phyloP scores from a whole-genome alignment of 2,113 vertebrate genomes.

The Hippotragus niger region DNA sequence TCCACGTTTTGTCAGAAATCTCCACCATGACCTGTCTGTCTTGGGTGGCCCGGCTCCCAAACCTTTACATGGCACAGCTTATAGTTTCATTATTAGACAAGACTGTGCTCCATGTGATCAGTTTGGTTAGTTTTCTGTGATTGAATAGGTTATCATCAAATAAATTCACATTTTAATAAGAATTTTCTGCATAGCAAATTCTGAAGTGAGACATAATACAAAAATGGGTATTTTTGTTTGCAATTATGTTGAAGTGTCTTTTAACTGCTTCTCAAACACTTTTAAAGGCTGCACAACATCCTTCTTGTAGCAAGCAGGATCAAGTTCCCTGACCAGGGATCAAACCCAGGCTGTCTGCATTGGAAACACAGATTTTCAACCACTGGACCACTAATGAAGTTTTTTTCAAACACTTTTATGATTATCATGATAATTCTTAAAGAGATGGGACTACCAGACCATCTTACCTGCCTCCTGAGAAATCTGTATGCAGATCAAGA shows the following conservation, averaged over 20 bases:
- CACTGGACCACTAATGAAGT: neutral
- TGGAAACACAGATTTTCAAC: rapidly evolving
- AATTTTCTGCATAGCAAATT: neutral
- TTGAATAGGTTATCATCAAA: neutral
- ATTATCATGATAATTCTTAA: neutral
- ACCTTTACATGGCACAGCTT: rapidly evolving
- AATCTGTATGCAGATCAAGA: neutral
- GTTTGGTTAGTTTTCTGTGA: neutral
- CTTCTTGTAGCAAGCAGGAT: neutral
- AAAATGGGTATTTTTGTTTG: neutral
- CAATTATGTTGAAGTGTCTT: neutral
- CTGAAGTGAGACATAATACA: neutral
- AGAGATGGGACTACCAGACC: neutral
- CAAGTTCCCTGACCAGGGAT: neutral
- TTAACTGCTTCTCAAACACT: neutral
- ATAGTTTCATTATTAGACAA: neutral
- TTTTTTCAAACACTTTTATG: neutral
- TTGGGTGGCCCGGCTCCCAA: neutral
- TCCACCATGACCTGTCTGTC: neutral
- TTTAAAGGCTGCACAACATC: neutral
- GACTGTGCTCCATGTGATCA: neutral
- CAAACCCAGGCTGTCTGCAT: neutral
- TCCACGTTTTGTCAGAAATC: neutral
- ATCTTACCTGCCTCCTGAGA: neutral
- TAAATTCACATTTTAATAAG: neutral